Conservation (phyloP, 2,113 vertebrate species). For the Cynocephalus volans region DNA sequence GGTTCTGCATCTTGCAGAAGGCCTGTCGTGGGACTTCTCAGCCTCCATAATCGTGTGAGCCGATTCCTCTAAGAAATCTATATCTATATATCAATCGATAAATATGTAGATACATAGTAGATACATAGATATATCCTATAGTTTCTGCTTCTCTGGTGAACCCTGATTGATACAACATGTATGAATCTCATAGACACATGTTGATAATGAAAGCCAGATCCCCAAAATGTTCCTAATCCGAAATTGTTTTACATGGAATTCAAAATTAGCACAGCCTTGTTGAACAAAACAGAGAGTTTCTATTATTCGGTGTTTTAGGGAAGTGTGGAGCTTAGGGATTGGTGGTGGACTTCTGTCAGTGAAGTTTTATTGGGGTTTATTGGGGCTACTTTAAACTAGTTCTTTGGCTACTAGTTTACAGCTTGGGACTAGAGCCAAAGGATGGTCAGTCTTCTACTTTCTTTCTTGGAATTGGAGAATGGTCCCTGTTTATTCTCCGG, state of each 20-base stretch:
- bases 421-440: not conserved
- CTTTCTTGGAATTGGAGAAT: rapidly evolving
- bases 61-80: not conserved
- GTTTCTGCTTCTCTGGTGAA: not conserved
- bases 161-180: not conserved
- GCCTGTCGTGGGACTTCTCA: not conserved
- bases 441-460: rapidly evolving
- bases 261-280: too few relatives aligned
- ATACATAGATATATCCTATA: not conserved
- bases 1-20: not conserved
- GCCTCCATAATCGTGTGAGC: not conserved
- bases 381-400: not conserved
- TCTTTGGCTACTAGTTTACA: not conserved
- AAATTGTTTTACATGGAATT: too few relatives aligned
- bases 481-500: too few relatives aligned
- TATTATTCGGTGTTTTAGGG: too few relatives aligned
- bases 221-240: too few relatives aligned
- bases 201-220: not conserved
- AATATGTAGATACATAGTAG: too few relatives aligned
- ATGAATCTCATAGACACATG: not conserved
- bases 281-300: too few relatives aligned
- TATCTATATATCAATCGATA: not conserved
- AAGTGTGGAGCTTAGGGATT: not conserved
- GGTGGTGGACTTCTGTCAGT: not conserved
- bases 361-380: not conserved